These are phyloP conservation scores for Drepana falcataria DNA, from an alignment of 2,888 invertebrate genomes.

Conservation along the genomic window DNA sequence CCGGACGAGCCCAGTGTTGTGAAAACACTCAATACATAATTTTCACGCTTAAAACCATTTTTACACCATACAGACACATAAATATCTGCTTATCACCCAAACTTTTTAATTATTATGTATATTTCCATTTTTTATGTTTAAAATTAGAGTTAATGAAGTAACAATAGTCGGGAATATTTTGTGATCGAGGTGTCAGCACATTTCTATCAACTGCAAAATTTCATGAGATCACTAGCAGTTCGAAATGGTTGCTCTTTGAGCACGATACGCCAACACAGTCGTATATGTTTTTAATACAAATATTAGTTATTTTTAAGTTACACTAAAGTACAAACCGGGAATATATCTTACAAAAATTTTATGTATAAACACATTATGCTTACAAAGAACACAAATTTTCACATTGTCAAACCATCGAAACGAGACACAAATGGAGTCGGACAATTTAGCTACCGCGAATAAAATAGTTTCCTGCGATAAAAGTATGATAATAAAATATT, in stretches of 20 bases:
- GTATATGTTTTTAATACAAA: too few species aligned
- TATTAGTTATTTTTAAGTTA: conserved; percentile 26
- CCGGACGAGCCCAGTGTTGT: not conserved
- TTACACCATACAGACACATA: too few species aligned
- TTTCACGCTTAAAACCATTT: conserved; percentile 14
- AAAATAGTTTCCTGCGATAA: conserved; percentile 28
- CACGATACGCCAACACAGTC: conserved; percentile 29
- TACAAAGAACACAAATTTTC: conserved; percentile 18
- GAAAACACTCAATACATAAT: not conserved
- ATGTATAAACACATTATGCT: conserved; percentile 16
- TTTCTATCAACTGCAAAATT: conserved; percentile 28
- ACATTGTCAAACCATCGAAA: conserved; percentile 16
- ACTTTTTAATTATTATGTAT: conserved; percentile 31
- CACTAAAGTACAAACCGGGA: conserved; percentile 20
- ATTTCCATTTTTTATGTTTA: conserved; percentile 30
- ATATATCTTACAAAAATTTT: conserved; percentile 18
- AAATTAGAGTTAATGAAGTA: conserved; percentile 11
- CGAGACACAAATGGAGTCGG: conserved; percentile 18
- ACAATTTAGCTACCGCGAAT: conserved; percentile 23
- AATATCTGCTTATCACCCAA: conserved; percentile 36
- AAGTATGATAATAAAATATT: conserved; percentile 25
- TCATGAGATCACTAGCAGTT: conserved; percentile 61
- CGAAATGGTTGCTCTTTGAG: conserved; percentile 50
- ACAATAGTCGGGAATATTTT: conserved; percentile 30
- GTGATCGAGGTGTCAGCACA: conserved; percentile 26